Evolutionary conservation across 2,888 invertebrate genomes (phyloP).

Genomic region (Melanostoma mellinum): DNA sequence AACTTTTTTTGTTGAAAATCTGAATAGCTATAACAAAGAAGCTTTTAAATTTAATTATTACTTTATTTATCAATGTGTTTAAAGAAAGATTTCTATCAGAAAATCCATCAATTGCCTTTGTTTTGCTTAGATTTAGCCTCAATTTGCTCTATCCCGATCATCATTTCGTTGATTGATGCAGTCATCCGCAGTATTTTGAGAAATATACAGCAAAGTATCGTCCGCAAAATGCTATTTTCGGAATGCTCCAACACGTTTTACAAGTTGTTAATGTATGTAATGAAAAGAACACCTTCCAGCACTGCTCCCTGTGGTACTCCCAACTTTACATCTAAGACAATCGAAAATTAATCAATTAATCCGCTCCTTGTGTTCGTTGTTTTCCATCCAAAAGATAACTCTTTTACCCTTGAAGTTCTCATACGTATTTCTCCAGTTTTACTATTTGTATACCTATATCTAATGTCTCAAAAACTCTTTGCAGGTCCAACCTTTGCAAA

Average conservation of each 20-base stretch:
- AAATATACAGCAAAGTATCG: constrained; percentile 31
- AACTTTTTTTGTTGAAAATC: too few species aligned
- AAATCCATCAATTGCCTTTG: constrained; percentile 17
- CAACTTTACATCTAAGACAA: constrained; percentile 6
- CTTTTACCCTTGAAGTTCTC: constrained; percentile 24
- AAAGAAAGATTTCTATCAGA: constrained; percentile 3
- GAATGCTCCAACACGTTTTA: constrained; percentile 10
- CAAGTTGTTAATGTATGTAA: neutral
- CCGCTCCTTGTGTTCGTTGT: constrained; percentile 8
- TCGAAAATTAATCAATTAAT: neutral
- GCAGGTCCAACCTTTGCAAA: constrained; percentile 23
- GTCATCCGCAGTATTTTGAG: constrained; percentile 29
- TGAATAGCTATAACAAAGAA: too few species aligned
- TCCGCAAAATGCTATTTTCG: constrained; percentile 31
- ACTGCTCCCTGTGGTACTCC: constrained; percentile 51
- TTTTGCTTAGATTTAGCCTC: constrained; percentile 26
- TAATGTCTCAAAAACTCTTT: constrained; percentile 35
- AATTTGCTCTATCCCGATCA: constrained; percentile 20
- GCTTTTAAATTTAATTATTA: constrained; percentile 12
- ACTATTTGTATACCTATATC: constrained; percentile 16
- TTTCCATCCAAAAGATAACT: constrained; percentile 19
- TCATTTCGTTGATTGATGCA: constrained; percentile 27
- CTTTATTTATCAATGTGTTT: neutral
- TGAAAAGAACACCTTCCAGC: constrained; percentile 12
- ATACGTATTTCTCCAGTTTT: constrained; percentile 12